Conservation (phyloP, 2,113 vertebrate species). For the Sinosuthora webbiana region DNA sequence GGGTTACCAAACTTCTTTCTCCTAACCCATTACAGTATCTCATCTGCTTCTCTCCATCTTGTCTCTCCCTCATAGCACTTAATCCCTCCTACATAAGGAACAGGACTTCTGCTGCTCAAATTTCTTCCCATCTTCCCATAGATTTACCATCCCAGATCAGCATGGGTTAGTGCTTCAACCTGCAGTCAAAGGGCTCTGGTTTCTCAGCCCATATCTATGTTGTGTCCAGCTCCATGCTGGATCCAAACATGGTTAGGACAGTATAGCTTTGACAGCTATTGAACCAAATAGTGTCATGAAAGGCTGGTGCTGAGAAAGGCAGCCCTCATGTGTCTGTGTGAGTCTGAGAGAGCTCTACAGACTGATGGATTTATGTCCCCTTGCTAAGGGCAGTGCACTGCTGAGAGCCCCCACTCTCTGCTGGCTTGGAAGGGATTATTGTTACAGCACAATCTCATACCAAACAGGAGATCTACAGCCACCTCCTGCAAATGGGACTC, state of each 20-base stretch:
- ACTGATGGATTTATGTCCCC: not conserved
- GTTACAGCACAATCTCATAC: not conserved
- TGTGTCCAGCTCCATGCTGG: not conserved
- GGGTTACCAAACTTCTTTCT: not conserved
- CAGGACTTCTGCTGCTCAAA: not conserved
- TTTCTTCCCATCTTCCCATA: not conserved
- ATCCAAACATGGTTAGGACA: not conserved
- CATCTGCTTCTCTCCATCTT: not conserved
- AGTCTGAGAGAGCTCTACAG: not conserved
- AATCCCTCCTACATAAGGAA: not conserved
- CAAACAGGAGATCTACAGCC: constrained; percentile 13
- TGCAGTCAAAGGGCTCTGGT: not conserved
- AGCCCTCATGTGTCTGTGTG: not conserved
- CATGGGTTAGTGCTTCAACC: not conserved
- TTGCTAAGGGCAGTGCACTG: not conserved
- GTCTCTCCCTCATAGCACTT: not conserved
- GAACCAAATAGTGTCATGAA: not conserved
- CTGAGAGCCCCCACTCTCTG: not conserved
- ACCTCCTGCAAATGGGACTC: not conserved
- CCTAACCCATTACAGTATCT: not conserved
- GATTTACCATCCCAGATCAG: not conserved
- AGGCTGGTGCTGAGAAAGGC: not conserved
- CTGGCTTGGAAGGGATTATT: not conserved
- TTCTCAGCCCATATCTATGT: not conserved
- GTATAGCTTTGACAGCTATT: not conserved